Evolutionary conservation across 2,113 vertebrate genomes (phyloP).

Genomic region (Egretta garzetta): DNA sequence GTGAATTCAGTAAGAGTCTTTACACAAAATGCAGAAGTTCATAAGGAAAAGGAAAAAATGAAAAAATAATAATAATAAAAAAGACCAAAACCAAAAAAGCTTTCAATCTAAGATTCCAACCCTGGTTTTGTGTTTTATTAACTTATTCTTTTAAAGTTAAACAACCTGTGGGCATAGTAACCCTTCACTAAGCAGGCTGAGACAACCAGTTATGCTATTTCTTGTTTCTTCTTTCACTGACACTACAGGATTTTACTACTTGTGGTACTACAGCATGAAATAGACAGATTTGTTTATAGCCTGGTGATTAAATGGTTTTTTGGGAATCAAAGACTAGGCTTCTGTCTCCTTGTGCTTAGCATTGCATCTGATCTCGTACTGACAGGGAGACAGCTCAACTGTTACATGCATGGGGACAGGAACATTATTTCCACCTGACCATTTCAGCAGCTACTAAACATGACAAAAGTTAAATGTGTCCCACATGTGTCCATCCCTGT

Average conservation of each 20-base stretch:
- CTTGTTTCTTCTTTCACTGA: not conserved
- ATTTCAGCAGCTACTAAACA: not conserved
- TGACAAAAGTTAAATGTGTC: not conserved
- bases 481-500: not conserved
- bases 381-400: not conserved
- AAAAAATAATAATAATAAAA: fast-evolving
- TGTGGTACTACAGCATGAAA: not conserved
- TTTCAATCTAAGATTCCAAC: not conserved
- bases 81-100: not conserved
- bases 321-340: not conserved
- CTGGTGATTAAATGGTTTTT: not conserved
- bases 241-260: not conserved
- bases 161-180: not conserved
- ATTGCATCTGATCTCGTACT: not conserved
- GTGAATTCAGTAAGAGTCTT: not conserved
- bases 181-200: not conserved
- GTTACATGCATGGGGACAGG: fast-evolving
- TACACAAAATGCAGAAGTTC: not conserved
- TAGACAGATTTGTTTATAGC: not conserved
- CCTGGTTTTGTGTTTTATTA: not conserved
- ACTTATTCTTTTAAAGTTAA: not conserved
- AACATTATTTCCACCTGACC: not conserved
- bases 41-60: not conserved
- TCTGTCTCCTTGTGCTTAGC: not conserved
- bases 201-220: not conserved